phyloP scores from a whole-genome alignment of 1,140 invertebrate genomes.

The Drosophila parvula region DNA sequence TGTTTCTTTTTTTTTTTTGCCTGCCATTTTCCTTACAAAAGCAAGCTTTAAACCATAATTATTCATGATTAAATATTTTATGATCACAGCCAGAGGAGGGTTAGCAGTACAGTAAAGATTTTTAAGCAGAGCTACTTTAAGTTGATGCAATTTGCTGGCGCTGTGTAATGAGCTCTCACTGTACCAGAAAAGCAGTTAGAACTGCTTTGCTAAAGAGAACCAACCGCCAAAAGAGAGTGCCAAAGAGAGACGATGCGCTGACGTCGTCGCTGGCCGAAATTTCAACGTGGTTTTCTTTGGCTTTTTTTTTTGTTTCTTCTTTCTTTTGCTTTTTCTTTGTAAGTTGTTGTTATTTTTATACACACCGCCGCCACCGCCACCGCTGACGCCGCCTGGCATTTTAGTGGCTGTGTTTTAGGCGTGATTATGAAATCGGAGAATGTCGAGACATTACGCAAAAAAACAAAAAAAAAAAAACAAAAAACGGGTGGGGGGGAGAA shows the following conservation, averaged over 20 bases:
- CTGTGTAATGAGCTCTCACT: constrained; percentile 24
- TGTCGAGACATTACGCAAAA: constrained; percentile 32
- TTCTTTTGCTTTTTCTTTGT: constrained; percentile 23
- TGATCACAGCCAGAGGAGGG: background rate
- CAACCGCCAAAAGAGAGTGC: constrained; percentile 6
- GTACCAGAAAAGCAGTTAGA: constrained; percentile 41
- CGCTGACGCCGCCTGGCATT: constrained; percentile 31
- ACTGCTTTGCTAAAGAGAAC: constrained; percentile 24
- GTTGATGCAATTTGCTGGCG: background rate
- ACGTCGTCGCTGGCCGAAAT: constrained; percentile 41
- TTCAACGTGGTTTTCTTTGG: constrained; percentile 71
- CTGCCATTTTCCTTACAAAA: background rate
- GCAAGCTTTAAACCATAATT: constrained; percentile 20
- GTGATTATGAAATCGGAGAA: constrained; percentile 59
- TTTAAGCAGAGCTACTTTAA: too few relatives aligned
- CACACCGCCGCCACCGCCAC: background rate
- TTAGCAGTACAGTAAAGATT: constrained; percentile 3
- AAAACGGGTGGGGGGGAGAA: background rate
- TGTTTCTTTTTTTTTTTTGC: background rate
- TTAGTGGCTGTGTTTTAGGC: constrained; percentile 50
- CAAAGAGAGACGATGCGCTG: constrained; percentile 18
- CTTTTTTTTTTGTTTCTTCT: constrained; percentile 32
- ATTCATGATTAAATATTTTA: constrained; percentile 20
- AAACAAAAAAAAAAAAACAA: constrained; percentile 10
- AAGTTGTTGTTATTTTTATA: constrained; percentile 50